These are phyloP conservation scores for Urophycis tenuis DNA, from an alignment of 2,797 vertebrate species.

Conservation along the genomic window DNA sequence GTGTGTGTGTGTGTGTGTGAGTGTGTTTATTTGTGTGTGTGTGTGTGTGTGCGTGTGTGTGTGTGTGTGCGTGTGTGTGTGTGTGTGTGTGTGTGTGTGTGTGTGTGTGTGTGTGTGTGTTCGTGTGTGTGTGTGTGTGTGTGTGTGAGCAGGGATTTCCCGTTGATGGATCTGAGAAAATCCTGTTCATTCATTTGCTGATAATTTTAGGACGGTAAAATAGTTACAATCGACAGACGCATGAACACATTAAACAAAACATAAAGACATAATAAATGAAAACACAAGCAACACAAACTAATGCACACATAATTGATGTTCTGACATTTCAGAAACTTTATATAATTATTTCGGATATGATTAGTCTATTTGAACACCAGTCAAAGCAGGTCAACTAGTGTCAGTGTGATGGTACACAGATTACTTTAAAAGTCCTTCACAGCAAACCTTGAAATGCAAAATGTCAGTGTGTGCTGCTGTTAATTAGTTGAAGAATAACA, in stretches of 20 bases:
- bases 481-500: not conserved
- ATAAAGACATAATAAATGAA: no score
- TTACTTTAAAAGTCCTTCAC: not conserved
- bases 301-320: no score
- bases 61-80: not conserved
- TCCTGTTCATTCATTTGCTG: no score
- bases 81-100: conserved; percentile 33
- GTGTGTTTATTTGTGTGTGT: not conserved
- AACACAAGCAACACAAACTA: no score
- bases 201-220: not conserved
- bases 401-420: no score
- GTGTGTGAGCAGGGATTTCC: not conserved
- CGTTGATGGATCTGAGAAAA: not conserved
- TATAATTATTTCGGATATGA: no score
- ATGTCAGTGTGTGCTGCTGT: not conserved
- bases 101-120: conserved; percentile 28
- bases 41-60: not conserved
- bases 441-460: not conserved
- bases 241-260: not conserved
- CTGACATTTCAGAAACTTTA: no score
- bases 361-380: no score
- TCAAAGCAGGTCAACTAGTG: no score
- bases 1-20: not conserved
- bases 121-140: not conserved
- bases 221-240: not conserved